A percentile compares a stretch with the other conserved stretches of the same genome.
Conservation (phyloP, 2,888 invertebrate species). For the Morpho deidamia region DNA sequence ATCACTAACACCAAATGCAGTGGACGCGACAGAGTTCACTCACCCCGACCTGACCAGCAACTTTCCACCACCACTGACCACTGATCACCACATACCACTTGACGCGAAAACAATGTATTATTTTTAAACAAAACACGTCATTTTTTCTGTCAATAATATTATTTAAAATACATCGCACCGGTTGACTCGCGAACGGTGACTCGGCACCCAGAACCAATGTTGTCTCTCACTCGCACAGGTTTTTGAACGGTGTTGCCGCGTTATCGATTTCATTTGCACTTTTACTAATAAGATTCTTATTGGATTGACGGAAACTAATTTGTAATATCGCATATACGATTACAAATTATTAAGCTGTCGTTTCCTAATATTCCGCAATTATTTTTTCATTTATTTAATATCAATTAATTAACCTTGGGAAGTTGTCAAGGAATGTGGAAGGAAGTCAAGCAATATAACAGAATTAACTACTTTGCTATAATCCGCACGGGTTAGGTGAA, state of each 20-base stretch:
- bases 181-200: conserved; percentile 44
- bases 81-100: neutral
- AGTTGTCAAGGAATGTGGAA: too few relatives aligned
- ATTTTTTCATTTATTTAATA: too few relatives aligned
- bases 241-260: conserved; percentile 22
- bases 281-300: neutral
- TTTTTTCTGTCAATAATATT: conserved; percentile 51
- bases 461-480: too few relatives aligned
- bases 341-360: too few relatives aligned
- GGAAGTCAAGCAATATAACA: too few relatives aligned
- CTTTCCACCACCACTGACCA: conserved; percentile 11
- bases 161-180: conserved; percentile 48
- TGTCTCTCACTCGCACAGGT: conserved; percentile 59
- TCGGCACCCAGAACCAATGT: conserved; percentile 41
- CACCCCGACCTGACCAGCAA: conserved; percentile 39
- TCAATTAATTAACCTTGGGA: too few relatives aligned
- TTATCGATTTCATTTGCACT: neutral
- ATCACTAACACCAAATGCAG: conserved; percentile 3
- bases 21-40: conserved; percentile 49
- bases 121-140: conserved; percentile 1
- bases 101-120: neutral
- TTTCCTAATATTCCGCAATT: too few relatives aligned
- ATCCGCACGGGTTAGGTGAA: too few relatives aligned
- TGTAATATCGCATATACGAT: too few relatives aligned
- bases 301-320: neutral